phyloP scores from a whole-genome alignment of 2,113 vertebrate species.

The Podiceps cristatus region DNA sequence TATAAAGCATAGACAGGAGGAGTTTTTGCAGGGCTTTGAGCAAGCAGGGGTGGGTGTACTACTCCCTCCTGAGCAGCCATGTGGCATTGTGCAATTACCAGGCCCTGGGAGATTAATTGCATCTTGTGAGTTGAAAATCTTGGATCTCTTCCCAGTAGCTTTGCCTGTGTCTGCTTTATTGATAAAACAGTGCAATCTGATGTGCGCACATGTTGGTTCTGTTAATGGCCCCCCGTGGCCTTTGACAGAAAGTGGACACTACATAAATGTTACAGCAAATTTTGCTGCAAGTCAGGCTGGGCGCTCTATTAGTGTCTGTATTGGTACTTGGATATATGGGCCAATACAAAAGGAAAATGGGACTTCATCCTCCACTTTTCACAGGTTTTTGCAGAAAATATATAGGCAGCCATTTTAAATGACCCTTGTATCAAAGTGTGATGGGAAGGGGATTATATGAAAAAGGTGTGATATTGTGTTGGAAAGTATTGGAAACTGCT shows the following conservation, averaged over 20 bases:
- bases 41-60: background rate
- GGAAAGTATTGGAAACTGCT: background rate
- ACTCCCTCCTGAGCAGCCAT: background rate
- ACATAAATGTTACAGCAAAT: background rate
- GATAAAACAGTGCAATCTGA: background rate
- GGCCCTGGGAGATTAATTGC: background rate
- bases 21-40: background rate
- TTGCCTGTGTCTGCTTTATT: background rate
- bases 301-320: background rate
- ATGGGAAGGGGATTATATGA: background rate
- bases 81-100: background rate
- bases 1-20: background rate
- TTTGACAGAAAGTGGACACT: background rate
- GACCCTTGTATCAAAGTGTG: background rate
- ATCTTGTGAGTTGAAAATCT: background rate
- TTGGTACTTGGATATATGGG: background rate
- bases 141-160: slow-evolving; percentile 4
- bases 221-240: background rate
- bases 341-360: background rate
- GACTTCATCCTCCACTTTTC: background rate
- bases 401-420: background rate
- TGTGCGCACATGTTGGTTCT: background rate
- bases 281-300: background rate
- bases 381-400: background rate
- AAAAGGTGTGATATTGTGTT: background rate